A percentile compares a stretch with the other conserved stretches of the same genome.
phyloP scores from a whole-genome alignment of 1,140 invertebrate genomes.

The Temnothorax longispinosus region DNA sequence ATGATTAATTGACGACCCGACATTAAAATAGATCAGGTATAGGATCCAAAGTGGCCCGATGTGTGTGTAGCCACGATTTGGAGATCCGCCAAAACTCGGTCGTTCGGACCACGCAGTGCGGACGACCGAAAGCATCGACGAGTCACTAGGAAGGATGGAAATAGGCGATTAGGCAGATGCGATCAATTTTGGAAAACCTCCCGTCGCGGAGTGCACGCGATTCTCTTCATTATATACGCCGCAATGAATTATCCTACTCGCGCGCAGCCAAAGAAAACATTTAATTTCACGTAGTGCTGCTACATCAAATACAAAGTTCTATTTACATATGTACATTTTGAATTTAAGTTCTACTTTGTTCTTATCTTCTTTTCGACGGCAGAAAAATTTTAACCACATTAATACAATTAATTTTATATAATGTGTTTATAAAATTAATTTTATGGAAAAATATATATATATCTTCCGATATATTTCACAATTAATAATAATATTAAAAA shows the following conservation, averaged over 20 bases:
- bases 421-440: neutral
- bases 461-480: neutral
- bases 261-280: conserved; percentile 5
- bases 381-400: neutral
- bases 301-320: neutral
- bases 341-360: neutral
- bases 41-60: conserved; percentile 58
- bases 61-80: conserved; percentile 64
- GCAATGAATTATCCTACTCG: neutral
- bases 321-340: neutral
- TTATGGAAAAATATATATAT: neutral
- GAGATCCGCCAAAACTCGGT: conserved; percentile 62
- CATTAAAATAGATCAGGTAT: conserved; percentile 73
- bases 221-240: neutral
- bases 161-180: conserved; percentile 57
- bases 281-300: neutral
- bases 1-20: conserved; percentile 74
- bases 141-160: conserved; percentile 61
- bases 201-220: neutral
- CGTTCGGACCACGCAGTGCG: conserved; percentile 26
- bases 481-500: neutral
- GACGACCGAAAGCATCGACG: conserved; percentile 52
- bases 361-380: neutral
- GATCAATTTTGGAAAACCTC: conserved; percentile 48
- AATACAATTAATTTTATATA: neutral